phyloP scores from a whole-genome alignment of 2,797 vertebrate genomes.

The Melanotaenia trifasciata region DNA sequence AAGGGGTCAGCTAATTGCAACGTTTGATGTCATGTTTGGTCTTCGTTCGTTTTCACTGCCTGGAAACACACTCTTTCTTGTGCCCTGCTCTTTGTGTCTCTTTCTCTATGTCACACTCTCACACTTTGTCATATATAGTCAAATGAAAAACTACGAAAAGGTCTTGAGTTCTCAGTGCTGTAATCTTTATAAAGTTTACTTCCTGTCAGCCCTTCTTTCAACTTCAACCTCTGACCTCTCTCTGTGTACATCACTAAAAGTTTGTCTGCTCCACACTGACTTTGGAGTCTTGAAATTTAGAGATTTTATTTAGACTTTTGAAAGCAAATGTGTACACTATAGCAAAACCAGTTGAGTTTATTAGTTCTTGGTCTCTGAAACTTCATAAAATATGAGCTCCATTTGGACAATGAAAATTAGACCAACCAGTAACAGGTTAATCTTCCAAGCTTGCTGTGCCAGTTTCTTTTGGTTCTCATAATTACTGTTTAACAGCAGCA shows the following conservation, averaged over 20 bases:
- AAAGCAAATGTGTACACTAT: slow-evolving; percentile 23
- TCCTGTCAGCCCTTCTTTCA: slow-evolving; percentile 91
- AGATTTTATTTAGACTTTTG: slow-evolving; percentile 27
- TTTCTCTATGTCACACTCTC: slow-evolving; percentile 24
- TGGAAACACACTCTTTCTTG: slow-evolving; percentile 73
- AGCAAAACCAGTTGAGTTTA: not conserved
- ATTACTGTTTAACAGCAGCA: slow-evolving; percentile 88
- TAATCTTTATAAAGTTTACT: slow-evolving; percentile 90
- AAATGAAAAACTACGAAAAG: slow-evolving; percentile 83
- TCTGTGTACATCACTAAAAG: slow-evolving; percentile 88
- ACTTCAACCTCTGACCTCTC: slow-evolving; percentile 93
- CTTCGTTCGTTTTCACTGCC: slow-evolving; percentile 74
- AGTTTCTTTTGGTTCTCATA: slow-evolving; percentile 89
- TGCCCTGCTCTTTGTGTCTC: slow-evolving; percentile 18
- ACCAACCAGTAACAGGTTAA: slow-evolving; percentile 80
- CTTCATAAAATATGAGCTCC: slow-evolving; percentile 79
- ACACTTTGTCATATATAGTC: slow-evolving; percentile 46
- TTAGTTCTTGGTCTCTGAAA: slow-evolving; percentile 63
- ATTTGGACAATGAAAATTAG: slow-evolving; percentile 76
- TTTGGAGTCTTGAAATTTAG: slow-evolving; percentile 74
- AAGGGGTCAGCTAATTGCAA: slow-evolving; percentile 80
- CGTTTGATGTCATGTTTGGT: slow-evolving; percentile 84
- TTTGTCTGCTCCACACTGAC: slow-evolving; percentile 85
- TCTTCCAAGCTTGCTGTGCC: slow-evolving; percentile 85
- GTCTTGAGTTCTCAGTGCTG: slow-evolving; percentile 86